phyloP scores from a whole-genome alignment of 2,888 invertebrate species.

The Gortyna flavago region DNA sequence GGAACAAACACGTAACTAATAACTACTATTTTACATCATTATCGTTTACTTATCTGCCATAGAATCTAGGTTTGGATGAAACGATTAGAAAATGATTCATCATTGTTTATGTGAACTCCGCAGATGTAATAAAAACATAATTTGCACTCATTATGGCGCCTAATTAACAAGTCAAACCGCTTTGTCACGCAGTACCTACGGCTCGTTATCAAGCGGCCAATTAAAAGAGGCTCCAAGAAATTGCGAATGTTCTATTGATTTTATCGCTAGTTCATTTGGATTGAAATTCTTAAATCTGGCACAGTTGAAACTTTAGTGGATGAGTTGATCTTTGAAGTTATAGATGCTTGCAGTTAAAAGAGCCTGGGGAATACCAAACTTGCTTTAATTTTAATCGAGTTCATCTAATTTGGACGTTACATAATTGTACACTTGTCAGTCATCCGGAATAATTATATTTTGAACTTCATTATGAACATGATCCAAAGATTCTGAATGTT shows the following conservation, averaged over 20 bases:
- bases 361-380: slow-evolving; percentile 3
- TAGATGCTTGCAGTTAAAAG: slow-evolving; percentile 22
- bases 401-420: slow-evolving; percentile 20
- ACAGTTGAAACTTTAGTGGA: slow-evolving; percentile 20
- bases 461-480: not conserved
- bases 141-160: slow-evolving; percentile 37
- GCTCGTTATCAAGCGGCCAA: slow-evolving; percentile 20
- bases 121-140: slow-evolving; percentile 35
- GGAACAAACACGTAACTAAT: slow-evolving; percentile 15
- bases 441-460: slow-evolving; percentile 1
- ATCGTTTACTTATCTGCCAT: slow-evolving; percentile 20
- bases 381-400: slow-evolving; percentile 15
- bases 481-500: not conserved
- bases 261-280: slow-evolving; percentile 18
- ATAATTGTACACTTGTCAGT: slow-evolving; percentile 17
- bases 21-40: slow-evolving; percentile 30
- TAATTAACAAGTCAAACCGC: slow-evolving; percentile 40
- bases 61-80: slow-evolving; percentile 27
- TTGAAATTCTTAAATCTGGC: slow-evolving; percentile 35
- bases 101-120: slow-evolving; percentile 27
- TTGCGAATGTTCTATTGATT: slow-evolving; percentile 26
- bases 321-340: slow-evolving; percentile 34
- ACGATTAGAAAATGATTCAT: slow-evolving; percentile 28
- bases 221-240: slow-evolving; percentile 31
- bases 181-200: slow-evolving; percentile 43